Evolutionary conservation across 2,797 vertebrate species (phyloP).

Genomic region (Rhinoraja longicauda): DNA sequence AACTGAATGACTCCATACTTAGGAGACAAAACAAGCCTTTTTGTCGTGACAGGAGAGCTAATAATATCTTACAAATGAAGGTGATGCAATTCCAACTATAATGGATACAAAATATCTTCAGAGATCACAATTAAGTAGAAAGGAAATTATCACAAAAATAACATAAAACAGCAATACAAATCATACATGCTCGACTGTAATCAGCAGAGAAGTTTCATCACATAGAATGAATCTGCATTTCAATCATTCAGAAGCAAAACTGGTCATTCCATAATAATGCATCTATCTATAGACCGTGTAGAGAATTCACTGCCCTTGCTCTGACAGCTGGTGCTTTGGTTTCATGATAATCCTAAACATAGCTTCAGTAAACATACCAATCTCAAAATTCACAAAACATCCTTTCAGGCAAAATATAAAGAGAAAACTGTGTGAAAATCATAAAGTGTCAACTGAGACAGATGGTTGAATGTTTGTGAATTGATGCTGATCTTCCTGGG

Average conservation of each 20-base stretch:
- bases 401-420: background rate
- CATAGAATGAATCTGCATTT: background rate
- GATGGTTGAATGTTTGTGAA: too few relatives aligned
- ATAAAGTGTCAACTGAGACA: too few relatives aligned
- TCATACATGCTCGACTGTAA: background rate
- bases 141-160: background rate
- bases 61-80: constrained; percentile 21
- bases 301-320: background rate
- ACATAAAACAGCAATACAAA: background rate
- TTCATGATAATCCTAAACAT: background rate
- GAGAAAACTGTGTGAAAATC: background rate
- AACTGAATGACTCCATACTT: constrained; percentile 27
- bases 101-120: background rate
- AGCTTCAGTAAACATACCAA: background rate
- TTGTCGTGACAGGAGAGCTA: background rate
- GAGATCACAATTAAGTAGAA: background rate
- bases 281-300: background rate
- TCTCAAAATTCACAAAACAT: background rate
- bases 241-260: constrained; percentile 17
- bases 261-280: background rate
- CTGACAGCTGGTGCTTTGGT: background rate
- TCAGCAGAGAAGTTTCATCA: background rate
- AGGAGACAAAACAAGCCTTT: background rate
- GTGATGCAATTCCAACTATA: background rate
- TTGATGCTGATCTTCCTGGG: too few relatives aligned